phyloP scores from a whole-genome alignment of 23 tunicate species.

The Halocynthia aurantium region DNA sequence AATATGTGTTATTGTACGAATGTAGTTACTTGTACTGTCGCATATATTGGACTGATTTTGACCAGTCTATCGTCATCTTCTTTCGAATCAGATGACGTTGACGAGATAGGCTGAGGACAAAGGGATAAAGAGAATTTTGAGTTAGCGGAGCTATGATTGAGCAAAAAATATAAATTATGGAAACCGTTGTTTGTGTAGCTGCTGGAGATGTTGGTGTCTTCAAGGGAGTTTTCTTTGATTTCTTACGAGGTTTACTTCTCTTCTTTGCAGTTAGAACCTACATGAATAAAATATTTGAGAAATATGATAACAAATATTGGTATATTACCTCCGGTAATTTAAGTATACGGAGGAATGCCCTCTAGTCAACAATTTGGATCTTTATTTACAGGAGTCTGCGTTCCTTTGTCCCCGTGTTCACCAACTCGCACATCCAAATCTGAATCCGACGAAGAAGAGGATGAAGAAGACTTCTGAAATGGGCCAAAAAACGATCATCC shows the following conservation, averaged over 20 bases:
- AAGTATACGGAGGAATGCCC: too few relatives aligned
- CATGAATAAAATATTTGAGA: too few relatives aligned
- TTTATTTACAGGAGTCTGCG: not conserved
- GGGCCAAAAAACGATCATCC: too few relatives aligned
- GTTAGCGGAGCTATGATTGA: not conserved
- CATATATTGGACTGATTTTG: not conserved
- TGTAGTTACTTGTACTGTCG: too few relatives aligned
- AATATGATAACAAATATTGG: too few relatives aligned
- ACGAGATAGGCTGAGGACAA: not conserved
- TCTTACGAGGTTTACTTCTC: not conserved
- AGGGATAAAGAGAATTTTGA: not conserved
- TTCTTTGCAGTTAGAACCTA: not conserved
- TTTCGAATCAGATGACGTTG: slow-evolving; percentile 4
- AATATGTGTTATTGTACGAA: too few relatives aligned
- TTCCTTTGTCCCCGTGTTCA: not conserved
- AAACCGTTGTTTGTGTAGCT: slow-evolving; percentile 4
- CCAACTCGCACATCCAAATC: slow-evolving; percentile 8
- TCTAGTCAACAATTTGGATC: too few relatives aligned
- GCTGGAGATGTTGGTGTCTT: not conserved
- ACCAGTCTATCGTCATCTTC: slow-evolving; percentile 10
- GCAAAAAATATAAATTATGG: not conserved
- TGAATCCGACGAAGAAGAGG: not conserved
- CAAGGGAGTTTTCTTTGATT: not conserved
- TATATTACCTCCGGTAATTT: too few relatives aligned
- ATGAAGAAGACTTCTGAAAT: slow-evolving; percentile 2